Base-by-base conservation (phyloP, 2,888 invertebrate genomes). In the Bombyx huttoni region DNA sequence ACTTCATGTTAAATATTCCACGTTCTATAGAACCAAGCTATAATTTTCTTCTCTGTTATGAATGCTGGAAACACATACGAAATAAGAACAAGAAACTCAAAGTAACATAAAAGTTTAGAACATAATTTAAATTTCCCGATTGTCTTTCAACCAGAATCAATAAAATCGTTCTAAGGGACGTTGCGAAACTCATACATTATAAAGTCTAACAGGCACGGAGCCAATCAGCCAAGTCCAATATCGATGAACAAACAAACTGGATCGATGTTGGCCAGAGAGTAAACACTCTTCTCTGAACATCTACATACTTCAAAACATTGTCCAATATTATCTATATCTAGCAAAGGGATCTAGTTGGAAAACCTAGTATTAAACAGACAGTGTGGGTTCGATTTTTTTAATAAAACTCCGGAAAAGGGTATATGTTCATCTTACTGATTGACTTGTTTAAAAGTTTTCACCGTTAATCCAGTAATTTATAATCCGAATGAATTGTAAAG, bases 171-270 rank as follows among this genome's bases (percentile, higher is more conserved):
- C 46, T 10, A 5, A 10, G 48, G 52, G 48, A 45, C 45, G 48
- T 49, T 14, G 10, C 33, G 51, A 12, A 49, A 46, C 49, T 48
- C 46, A 14, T n/a, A 40, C 13, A 48, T 48, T 40, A 51, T 53
- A 60, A 66, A 71, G 67, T 70, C 68, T 65, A 60, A 58, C 68
- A 64, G 68, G 65, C 67, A 63, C 66, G 59, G 72, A 81, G 81
- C 82, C 81, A 82, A 82, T 78, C 79, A 76, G 79, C 81, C 77
- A 82, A 79, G 70, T 78, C 68, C 81, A 80, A 81, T 79, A 82
- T 74, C 70, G 73, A 64, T 69, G 64, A 55, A 70, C 79, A 84
- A 82, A 82, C 78, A 84, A 56, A 58, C 65, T 68, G 67, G 73
- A 72, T 75, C 70, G 72, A 71, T 73, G 71, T 70, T 66, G 67